phyloP scores from a whole-genome alignment of 2,113 vertebrate species.

The Ancistrus triradiatus region DNA sequence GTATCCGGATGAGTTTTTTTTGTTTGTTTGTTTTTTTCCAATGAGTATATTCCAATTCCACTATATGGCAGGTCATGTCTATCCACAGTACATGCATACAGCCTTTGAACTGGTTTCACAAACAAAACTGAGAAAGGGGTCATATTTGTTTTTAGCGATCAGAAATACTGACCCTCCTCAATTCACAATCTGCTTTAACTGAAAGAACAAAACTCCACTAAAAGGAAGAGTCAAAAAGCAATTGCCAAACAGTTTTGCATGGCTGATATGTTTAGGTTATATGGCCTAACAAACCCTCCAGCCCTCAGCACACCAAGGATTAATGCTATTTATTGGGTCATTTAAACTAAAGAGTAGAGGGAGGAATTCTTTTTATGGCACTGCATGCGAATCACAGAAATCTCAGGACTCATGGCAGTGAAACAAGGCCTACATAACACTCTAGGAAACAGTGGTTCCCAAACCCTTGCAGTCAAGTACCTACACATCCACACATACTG shows the following conservation, averaged over 20 bases:
- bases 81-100: too few relatives aligned
- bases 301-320: conserved; percentile 38
- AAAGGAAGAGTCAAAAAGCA: conserved; percentile 27
- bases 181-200: not conserved
- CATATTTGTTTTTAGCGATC: not conserved
- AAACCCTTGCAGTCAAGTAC: too few relatives aligned
- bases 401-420: conserved; percentile 27
- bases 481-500: too few relatives aligned
- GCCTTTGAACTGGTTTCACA: too few relatives aligned
- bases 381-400: conserved; percentile 43
- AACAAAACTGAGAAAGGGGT: too few relatives aligned
- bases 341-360: conserved; percentile 46
- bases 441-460: too few relatives aligned
- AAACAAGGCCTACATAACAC: conserved; percentile 21
- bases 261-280: conserved; percentile 43
- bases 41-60: too few relatives aligned
- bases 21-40: too few relatives aligned
- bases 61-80: too few relatives aligned
- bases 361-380: conserved; percentile 42
- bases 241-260: conserved; percentile 40
- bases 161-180: not conserved
- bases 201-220: conserved; percentile 41
- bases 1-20: too few relatives aligned
- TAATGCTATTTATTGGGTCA: conserved; percentile 39
- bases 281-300: conserved; percentile 36